These are phyloP conservation scores for Drosophila helvetica DNA, from an alignment of 2,888 invertebrate genomes.

Conservation along the genomic window DNA sequence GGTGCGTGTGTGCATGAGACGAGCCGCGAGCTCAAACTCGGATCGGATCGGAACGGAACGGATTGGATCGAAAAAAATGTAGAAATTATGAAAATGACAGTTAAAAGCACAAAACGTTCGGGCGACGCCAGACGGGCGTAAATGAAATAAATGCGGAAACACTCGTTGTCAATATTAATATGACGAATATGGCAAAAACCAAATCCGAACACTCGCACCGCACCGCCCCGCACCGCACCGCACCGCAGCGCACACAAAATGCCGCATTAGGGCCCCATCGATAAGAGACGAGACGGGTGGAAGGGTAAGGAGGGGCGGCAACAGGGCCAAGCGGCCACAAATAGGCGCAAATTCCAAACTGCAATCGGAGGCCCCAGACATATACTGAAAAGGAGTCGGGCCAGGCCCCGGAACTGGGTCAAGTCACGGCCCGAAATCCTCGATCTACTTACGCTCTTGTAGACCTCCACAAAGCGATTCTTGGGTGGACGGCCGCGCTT, in stretches of 20 bases:
- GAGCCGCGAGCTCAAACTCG: slow-evolving; percentile 35
- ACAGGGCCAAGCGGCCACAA: slow-evolving; percentile 47
- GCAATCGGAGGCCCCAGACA: slow-evolving; percentile 44
- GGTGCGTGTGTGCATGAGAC: slow-evolving; percentile 36
- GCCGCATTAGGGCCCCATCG: slow-evolving; percentile 69
- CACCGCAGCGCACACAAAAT: slow-evolving; percentile 75
- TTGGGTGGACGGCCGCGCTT: slow-evolving; percentile 98
- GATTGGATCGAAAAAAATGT: slow-evolving; percentile 73
- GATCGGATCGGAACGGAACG: too few relatives aligned
- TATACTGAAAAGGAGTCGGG: slow-evolving; percentile 39
- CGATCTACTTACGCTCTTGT: slow-evolving; percentile 90
- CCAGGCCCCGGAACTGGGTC: slow-evolving; percentile 26
- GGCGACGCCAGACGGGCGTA: slow-evolving; percentile 57
- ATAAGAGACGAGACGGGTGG: not conserved
- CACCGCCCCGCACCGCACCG: slow-evolving; percentile 53
- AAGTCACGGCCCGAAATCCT: slow-evolving; percentile 6
- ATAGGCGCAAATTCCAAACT: slow-evolving; percentile 78
- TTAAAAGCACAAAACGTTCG: slow-evolving; percentile 74
- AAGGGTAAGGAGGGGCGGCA: not conserved
- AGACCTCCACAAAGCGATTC: slow-evolving; percentile 96
- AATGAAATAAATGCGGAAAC: slow-evolving; percentile 80
- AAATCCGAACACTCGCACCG: slow-evolving; percentile 70
- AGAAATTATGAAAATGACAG: slow-evolving; percentile 80
- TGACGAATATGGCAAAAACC: slow-evolving; percentile 81
- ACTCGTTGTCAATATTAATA: slow-evolving; percentile 81